A percentile compares a stretch with the other conserved stretches of the same genome.
These are phyloP conservation scores for Dendrolimus houi DNA, from an alignment of 2,888 invertebrate genomes.

Conservation along the genomic window DNA sequence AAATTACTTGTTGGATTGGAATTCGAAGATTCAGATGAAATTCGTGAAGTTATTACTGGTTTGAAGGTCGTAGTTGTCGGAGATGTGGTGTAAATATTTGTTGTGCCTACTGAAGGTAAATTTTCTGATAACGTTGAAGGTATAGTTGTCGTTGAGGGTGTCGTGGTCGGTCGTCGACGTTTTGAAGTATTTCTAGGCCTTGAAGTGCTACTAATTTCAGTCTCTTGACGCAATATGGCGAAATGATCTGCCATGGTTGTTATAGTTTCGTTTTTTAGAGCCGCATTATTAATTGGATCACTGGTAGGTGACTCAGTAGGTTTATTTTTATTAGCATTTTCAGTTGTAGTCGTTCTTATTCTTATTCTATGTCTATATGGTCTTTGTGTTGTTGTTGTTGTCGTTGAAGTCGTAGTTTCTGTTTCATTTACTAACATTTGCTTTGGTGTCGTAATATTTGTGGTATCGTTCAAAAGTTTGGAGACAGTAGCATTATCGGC, in stretches of 20 bases:
- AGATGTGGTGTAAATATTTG: slow-evolving; percentile 18
- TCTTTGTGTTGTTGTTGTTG: slow-evolving; percentile 20
- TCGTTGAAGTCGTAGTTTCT: slow-evolving; percentile 25
- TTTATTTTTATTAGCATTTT: slow-evolving; percentile 32
- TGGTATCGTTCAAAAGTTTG: slow-evolving; percentile 15
- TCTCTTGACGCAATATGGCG: slow-evolving; percentile 39
- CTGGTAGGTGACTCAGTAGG: slow-evolving; percentile 47
- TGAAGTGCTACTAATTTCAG: slow-evolving; percentile 19
- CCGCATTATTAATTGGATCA: slow-evolving; percentile 28
- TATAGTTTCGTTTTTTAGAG: slow-evolving; percentile 26
- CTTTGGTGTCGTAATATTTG: slow-evolving; percentile 31
- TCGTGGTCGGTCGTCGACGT: slow-evolving; percentile 65
- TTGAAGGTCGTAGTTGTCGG: slow-evolving; percentile 30
- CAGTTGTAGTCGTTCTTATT: slow-evolving; percentile 60
- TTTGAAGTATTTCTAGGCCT: slow-evolving; percentile 45
- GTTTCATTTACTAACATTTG: slow-evolving; percentile 33
- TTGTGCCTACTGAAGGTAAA: slow-evolving; percentile 17
- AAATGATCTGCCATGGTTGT: slow-evolving; percentile 45
- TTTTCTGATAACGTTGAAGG: slow-evolving; percentile 18
- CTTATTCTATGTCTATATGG: slow-evolving; percentile 52
- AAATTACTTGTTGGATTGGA: slow-evolving; percentile 35
- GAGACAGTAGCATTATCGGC: slow-evolving; percentile 34
- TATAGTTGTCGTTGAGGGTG: slow-evolving; percentile 42
- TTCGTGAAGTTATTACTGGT: slow-evolving; percentile 59
- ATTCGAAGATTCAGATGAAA: slow-evolving; percentile 52